Conservation (phyloP, 2,888 invertebrate genomes). For the Athrips mouffetella region DNA sequence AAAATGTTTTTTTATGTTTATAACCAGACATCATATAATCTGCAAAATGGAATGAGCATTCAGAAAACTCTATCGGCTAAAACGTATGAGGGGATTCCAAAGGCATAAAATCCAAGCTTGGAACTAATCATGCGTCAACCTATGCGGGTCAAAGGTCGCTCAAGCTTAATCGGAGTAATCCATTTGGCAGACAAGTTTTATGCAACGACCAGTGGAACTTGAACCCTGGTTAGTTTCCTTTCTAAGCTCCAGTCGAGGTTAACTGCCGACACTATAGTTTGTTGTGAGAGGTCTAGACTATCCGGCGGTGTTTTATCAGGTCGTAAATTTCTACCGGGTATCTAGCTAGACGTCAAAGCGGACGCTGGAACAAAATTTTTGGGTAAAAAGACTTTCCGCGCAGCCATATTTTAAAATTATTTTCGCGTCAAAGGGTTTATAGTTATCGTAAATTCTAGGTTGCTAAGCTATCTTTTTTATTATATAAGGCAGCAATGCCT, state of each 20-base stretch:
- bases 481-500: not conserved
- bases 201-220: constrained; percentile 41
- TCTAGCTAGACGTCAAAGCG: constrained; percentile 61
- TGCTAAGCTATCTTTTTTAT: not conserved
- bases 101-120: constrained; percentile 36
- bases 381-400: constrained; percentile 36
- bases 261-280: constrained; percentile 33
- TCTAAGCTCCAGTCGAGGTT: constrained; percentile 21
- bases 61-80: not conserved
- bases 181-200: constrained; percentile 68
- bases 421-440: constrained; percentile 5
- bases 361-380: constrained; percentile 56
- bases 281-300: constrained; percentile 44
- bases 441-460: constrained; percentile 2
- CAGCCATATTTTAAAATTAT: constrained; percentile 20
- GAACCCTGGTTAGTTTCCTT: constrained; percentile 38
- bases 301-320: constrained; percentile 65
- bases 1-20: constrained; percentile 14
- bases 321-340: constrained; percentile 68
- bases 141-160: constrained; percentile 62
- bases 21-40: not conserved
- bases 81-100: constrained; percentile 19
- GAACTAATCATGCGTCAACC: constrained; percentile 62
- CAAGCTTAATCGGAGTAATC: constrained; percentile 71
- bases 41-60: constrained; percentile 10